Evolutionary conservation across 2,113 vertebrate genomes (phyloP).

Genomic region (Gila orcuttii): DNA sequence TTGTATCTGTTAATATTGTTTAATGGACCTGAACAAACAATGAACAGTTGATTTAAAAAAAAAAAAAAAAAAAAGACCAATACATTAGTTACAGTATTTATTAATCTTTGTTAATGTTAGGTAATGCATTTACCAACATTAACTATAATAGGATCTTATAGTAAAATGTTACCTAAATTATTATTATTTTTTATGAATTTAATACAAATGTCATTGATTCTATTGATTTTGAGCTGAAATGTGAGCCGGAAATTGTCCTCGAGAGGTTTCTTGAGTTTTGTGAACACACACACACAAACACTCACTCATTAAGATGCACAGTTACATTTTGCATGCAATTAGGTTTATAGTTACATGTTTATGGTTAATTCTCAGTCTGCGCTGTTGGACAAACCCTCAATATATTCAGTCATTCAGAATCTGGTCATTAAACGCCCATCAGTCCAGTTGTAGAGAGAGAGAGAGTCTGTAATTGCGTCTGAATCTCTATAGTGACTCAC

Average conservation of each 20-base stretch:
- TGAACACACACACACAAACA: not conserved
- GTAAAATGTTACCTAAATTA: not conserved
- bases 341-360: not conserved
- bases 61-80: too few relatives aligned
- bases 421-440: not conserved
- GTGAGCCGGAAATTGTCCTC: not conserved
- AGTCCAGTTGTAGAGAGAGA: not conserved
- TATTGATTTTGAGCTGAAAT: not conserved
- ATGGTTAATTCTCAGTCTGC: not conserved
- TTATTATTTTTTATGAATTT: not conserved
- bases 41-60: not conserved
- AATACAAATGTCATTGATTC: not conserved
- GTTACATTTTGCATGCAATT: not conserved
- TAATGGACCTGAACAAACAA: not conserved
- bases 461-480: conserved; percentile 12
- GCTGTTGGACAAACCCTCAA: not conserved
- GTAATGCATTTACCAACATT: not conserved
- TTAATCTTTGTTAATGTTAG: too few relatives aligned
- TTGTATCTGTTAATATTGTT: not conserved
- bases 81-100: too few relatives aligned
- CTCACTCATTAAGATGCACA: not conserved
- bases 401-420: not conserved
- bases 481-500: not conserved
- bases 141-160: not conserved
- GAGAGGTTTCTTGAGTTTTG: not conserved